Percentiles rank a stretch among this genome's conserved stretches.
Evolutionary conservation across 2,888 invertebrate genomes (phyloP).

Genomic region (Drosophila conformis): DNA sequence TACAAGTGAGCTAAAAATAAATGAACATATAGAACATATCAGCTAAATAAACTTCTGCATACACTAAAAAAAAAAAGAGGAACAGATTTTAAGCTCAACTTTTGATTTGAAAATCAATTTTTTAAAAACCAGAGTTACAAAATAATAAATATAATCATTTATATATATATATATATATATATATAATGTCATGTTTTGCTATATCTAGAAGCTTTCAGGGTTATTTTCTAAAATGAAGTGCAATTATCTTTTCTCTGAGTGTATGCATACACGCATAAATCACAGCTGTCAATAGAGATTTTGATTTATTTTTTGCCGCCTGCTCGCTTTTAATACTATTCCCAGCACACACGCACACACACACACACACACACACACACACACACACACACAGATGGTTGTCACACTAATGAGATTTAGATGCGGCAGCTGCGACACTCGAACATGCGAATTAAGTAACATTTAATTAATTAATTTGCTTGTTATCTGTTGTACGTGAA

Average conservation of each 20-base stretch:
- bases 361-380: constrained; percentile 26
- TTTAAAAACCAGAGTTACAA: background rate
- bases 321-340: constrained; percentile 29
- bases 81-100: background rate
- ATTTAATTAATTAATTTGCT: constrained; percentile 77
- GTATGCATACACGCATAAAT: constrained; percentile 52
- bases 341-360: constrained; percentile 17
- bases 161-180: background rate
- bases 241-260: background rate
- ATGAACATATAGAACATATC: background rate
- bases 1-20: constrained; percentile 8
- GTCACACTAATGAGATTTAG: constrained; percentile 71
- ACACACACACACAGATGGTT: background rate
- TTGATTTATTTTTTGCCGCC: constrained; percentile 17
- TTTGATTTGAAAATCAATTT: background rate
- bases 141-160: no score
- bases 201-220: accelerated
- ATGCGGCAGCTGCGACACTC: constrained; percentile 75
- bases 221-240: background rate
- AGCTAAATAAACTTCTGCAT: background rate
- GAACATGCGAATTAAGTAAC: constrained; percentile 47
- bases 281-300: constrained; percentile 67
- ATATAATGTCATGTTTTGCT: background rate
- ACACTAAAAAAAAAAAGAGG: background rate
- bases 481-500: constrained; percentile 56